These are phyloP conservation scores for Acomys russatus DNA, from an alignment of 2,797 vertebrate genomes.

Conservation along the genomic window DNA sequence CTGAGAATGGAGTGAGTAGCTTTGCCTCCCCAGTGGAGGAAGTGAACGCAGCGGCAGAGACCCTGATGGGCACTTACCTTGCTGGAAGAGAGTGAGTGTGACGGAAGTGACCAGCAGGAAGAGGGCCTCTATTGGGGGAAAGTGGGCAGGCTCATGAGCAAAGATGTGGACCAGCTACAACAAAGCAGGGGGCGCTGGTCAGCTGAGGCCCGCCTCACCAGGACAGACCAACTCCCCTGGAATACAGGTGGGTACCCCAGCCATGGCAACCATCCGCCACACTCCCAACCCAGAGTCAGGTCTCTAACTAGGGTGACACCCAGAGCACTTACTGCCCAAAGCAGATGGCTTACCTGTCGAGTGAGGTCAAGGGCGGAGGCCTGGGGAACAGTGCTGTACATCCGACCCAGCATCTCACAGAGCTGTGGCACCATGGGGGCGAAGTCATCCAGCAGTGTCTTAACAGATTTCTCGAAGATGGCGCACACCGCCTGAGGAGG, in stretches of 20 bases:
- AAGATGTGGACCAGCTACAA: slow-evolving; percentile 99
- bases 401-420: slow-evolving; percentile 99
- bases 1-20: slow-evolving; percentile 71
- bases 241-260: not conserved
- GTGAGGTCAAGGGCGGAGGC: slow-evolving; percentile 98
- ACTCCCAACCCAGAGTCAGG: not conserved
- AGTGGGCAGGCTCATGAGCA: slow-evolving; percentile 97
- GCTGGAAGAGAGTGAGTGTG: slow-evolving; percentile 98
- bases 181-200: slow-evolving; percentile 66
- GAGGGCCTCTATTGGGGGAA: slow-evolving; percentile 98
- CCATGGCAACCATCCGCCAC: not conserved
- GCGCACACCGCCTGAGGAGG: slow-evolving; percentile 95
- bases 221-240: not conserved
- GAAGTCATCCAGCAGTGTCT: slow-evolving; percentile 98
- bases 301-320: slow-evolving; percentile 14
- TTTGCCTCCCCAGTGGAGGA: slow-evolving; percentile 71
- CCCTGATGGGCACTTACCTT: slow-evolving; percentile 93
- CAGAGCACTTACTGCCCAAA: not conserved
- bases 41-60: slow-evolving; percentile 75
- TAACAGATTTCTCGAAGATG: slow-evolving; percentile 99
- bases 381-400: slow-evolving; percentile 99
- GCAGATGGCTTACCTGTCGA: slow-evolving; percentile 92
- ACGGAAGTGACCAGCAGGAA: slow-evolving; percentile 99
- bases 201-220: slow-evolving; percentile 50
- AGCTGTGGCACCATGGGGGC: slow-evolving; percentile 99